A percentile compares a stretch with the other conserved stretches of the same genome.
These are phyloP conservation scores for Sycophila sp. DNA, from an alignment of 1,140 invertebrate species.

Conservation along the genomic window DNA sequence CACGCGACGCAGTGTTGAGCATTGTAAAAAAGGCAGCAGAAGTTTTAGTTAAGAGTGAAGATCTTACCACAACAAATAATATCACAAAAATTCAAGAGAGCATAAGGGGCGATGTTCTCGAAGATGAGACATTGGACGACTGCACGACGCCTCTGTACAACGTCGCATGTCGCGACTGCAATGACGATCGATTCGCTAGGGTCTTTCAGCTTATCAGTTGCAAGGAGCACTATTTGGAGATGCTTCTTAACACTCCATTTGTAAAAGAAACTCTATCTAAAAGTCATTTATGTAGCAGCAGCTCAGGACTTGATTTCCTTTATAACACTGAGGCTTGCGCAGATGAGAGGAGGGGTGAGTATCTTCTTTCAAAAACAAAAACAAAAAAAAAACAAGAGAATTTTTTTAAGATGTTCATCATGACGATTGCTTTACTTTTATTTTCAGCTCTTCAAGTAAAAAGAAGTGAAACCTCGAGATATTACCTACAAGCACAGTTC, in stretches of 20 bases:
- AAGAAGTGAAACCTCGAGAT: not conserved
- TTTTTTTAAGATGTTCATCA: no score
- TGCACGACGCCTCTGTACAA: constrained; percentile 75
- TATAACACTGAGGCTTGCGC: not conserved
- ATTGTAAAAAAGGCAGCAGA: constrained; percentile 90
- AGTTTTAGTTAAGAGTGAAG: constrained; percentile 77
- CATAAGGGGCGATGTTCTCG: constrained; percentile 41
- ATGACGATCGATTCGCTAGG: constrained; percentile 71
- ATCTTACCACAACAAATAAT: constrained; percentile 63
- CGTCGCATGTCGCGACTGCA: constrained; percentile 77
- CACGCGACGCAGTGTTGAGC: constrained; percentile 84
- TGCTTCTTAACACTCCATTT: constrained; percentile 67
- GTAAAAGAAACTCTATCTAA: constrained; percentile 69
- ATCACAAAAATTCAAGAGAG: constrained; percentile 64
- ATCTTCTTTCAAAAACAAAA: not conserved
- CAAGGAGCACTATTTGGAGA: constrained; percentile 67
- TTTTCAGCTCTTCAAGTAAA: not conserved
- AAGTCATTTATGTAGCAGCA: constrained; percentile 48
- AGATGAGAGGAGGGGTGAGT: not conserved
- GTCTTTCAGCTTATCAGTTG: constrained; percentile 77
- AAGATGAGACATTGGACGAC: constrained; percentile 49
- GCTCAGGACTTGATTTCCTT: not conserved
- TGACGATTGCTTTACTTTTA: not conserved
- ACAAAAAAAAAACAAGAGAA: no score
- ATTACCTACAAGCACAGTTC: constrained; percentile 54